Evolutionary conservation across 2,797 vertebrate genomes (phyloP), one percentile per base, ranked within the genome.

Genomic region (Mormyrops attenuatus): DNA sequence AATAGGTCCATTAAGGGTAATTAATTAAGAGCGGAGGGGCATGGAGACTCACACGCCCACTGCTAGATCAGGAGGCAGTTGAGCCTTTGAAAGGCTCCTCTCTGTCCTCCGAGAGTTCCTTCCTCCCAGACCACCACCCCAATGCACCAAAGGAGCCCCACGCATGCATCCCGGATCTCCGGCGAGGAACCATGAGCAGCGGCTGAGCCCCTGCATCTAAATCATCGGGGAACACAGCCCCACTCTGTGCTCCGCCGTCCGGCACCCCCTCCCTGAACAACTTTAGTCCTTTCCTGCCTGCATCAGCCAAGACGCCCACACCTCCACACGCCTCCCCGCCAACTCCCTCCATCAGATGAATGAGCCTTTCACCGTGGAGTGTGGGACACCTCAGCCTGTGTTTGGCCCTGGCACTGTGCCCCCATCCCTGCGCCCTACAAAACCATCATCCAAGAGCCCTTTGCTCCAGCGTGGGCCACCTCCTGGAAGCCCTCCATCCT

Each of bases 351-450:
- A 9, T 55, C 49, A 50, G 17, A 38, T 90, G 89, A 90, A 90
- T 88, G 88, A 88, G 80, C 57, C 88, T 86, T 90, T 90, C 73
- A 90, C 22, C 55, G 34, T 60, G 22, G 15, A 41, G 57, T 34
- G 34, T 38, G 55, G 88, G 63, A 47, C 88, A 55, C 69, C 52
- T 84, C 34, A 84, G 49, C 50, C 80, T 55, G 50, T 57, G 53
- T 52, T 34, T 22, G 26, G 15, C 17, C 17, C 6, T 60, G 85
- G 53, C 53, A 60, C 34, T 1, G 20, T 57, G 30, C 85, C 85
- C 30, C 30, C 30, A 53, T 50, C 49, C 34, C 22, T 53, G 26
- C 52, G 44, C 52, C 85, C 85, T 41, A 20, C 38, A n/a, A 82
- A 82, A 3, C 53, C 30, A n/a, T 87, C 34, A 57, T 38, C 53